Conservation (phyloP, 2,113 vertebrate genomes). For the Megaceryle torquata region DNA sequence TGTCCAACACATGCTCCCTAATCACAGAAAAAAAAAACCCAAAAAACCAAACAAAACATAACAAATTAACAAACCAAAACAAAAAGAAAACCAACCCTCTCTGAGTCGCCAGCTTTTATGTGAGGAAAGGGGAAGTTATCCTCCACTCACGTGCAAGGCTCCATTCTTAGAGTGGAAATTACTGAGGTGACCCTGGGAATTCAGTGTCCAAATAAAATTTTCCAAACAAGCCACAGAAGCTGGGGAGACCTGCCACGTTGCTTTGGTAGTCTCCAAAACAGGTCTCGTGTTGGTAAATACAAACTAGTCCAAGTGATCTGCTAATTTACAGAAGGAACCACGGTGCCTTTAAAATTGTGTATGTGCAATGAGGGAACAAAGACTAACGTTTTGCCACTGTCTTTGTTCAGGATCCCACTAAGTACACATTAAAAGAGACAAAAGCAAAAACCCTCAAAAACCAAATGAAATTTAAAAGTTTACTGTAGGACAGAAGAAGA, state of each 20-base stretch:
- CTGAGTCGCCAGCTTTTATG: neutral
- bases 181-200: neutral
- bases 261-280: neutral
- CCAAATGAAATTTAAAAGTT: neutral
- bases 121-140: neutral
- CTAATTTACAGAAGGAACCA: neutral
- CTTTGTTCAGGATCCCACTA: neutral
- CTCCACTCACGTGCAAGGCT: neutral
- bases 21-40: neutral
- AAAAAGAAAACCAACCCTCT: too few relatives aligned
- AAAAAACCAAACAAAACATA: too few relatives aligned
- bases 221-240: neutral
- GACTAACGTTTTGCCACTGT: neutral
- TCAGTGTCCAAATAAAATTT: slow-evolving; percentile 17
- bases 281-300: neutral
- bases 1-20: neutral
- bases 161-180: neutral
- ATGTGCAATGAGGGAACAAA: neutral
- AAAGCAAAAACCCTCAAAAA: too few relatives aligned
- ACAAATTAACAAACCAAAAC: too few relatives aligned
- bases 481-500: neutral
- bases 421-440: neutral
- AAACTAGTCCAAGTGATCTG: neutral
- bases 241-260: neutral
- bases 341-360: neutral